phyloP scores from a whole-genome alignment of 2,113 vertebrate species.

The Dryoscopus gambensis region DNA sequence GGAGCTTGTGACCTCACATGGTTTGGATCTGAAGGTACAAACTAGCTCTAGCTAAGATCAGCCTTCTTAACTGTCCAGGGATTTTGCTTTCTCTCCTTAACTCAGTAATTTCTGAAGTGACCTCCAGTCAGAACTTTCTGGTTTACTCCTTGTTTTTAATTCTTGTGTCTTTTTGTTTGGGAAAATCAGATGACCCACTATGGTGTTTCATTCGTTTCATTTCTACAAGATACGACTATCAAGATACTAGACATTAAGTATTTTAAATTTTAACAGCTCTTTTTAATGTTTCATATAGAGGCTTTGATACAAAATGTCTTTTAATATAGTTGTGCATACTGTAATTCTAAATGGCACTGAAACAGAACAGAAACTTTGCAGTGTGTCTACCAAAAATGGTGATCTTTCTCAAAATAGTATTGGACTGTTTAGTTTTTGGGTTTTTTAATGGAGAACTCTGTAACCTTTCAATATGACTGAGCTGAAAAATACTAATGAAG shows the following conservation, averaged over 20 bases:
- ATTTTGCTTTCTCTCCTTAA: background rate
- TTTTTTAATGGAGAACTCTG: background rate
- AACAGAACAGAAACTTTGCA: background rate
- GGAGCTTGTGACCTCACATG: background rate
- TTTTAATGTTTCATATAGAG: background rate
- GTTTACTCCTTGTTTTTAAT: background rate
- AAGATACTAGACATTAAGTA: background rate
- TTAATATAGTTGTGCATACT: background rate
- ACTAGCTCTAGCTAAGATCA: background rate
- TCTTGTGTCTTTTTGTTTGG: background rate
- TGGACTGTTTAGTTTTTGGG: background rate
- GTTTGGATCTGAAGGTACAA: background rate
- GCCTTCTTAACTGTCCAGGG: background rate
- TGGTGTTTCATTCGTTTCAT: background rate
- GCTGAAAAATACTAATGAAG: background rate
- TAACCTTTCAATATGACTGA: background rate
- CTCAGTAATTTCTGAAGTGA: background rate
- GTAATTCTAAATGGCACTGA: background rate
- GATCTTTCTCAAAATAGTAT: background rate
- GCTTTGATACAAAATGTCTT: background rate
- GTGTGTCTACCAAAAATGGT: background rate
- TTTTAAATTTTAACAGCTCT: background rate
- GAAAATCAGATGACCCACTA: background rate
- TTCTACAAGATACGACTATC: background rate
- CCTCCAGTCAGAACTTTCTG: rapidly evolving